Percentiles rank a stretch among this genome's conserved stretches.
These are phyloP conservation scores for Candoia aspera DNA, from an alignment of 2,113 vertebrate species.

Conservation along the genomic window DNA sequence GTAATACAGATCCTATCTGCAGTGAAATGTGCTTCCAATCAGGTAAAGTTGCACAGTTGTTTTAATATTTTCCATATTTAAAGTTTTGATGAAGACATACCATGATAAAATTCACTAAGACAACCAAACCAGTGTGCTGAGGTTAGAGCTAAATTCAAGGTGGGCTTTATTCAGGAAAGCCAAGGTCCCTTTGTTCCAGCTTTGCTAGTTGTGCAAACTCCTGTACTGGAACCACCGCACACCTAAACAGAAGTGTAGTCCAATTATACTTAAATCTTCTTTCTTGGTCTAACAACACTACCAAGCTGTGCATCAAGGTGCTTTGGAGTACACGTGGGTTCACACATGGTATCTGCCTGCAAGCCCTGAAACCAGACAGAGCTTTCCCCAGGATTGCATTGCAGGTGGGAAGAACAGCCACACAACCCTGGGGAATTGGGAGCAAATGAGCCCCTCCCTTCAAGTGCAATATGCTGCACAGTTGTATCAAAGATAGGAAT, in stretches of 20 bases:
- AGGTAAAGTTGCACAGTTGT: constrained; percentile 63
- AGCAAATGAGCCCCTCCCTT: no score
- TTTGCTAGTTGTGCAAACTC: neutral
- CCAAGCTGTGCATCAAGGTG: neutral
- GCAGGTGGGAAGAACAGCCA: neutral
- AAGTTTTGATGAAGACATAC: constrained; percentile 41
- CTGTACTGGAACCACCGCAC: neutral
- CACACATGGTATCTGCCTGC: neutral
- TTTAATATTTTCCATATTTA: constrained; percentile 78
- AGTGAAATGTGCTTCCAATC: constrained; percentile 76
- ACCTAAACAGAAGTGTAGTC: no score
- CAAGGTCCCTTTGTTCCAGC: neutral
- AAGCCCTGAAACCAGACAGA: neutral
- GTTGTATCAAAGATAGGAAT: no score
- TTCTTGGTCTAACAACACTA: neutral
- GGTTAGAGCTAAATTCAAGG: neutral
- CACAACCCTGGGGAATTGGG: neutral
- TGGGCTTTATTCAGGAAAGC: neutral
- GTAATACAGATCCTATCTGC: constrained; percentile 73
- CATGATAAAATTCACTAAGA: constrained; percentile 46
- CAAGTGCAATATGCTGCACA: no score
- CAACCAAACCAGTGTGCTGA: neutral
- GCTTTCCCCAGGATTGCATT: neutral
- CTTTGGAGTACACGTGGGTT: neutral
- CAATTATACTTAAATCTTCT: no score